Conservation (phyloP, 2,797 vertebrate species). For the Enteromius viviparus region DNA sequence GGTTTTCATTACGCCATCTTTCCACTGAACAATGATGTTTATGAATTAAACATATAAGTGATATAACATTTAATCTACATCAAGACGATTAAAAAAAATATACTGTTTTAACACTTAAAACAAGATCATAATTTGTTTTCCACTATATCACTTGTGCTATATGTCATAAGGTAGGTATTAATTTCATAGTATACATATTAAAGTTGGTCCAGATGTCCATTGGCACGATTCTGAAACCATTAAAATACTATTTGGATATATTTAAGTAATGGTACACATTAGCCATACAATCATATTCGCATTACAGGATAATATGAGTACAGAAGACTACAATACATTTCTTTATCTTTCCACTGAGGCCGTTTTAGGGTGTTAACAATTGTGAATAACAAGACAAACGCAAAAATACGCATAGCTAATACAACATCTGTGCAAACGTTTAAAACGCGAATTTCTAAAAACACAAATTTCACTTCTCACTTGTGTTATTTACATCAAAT, state of each 20-base stretch:
- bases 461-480: background rate
- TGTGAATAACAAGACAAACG: background rate
- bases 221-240: background rate
- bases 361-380: slow-evolving; percentile 33
- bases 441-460: background rate
- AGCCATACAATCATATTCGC: background rate
- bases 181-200: background rate
- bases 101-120: background rate
- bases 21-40: background rate
- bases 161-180: background rate
- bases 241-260: background rate
- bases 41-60: background rate
- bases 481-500: slow-evolving; percentile 32
- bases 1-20: background rate
- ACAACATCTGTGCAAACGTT: slow-evolving; percentile 3
- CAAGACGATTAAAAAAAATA: background rate
- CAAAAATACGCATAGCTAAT: background rate
- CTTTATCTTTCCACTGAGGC: slow-evolving; percentile 20
- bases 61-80: background rate
- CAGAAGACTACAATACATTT: background rate
- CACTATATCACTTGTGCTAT: background rate
- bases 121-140: background rate
- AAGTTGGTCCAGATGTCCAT: background rate
- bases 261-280: background rate
- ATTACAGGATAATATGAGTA: background rate